Evolutionary conservation across 1,140 invertebrate species (phyloP).

Genomic region (Aphaenogaster ashmeadi): DNA sequence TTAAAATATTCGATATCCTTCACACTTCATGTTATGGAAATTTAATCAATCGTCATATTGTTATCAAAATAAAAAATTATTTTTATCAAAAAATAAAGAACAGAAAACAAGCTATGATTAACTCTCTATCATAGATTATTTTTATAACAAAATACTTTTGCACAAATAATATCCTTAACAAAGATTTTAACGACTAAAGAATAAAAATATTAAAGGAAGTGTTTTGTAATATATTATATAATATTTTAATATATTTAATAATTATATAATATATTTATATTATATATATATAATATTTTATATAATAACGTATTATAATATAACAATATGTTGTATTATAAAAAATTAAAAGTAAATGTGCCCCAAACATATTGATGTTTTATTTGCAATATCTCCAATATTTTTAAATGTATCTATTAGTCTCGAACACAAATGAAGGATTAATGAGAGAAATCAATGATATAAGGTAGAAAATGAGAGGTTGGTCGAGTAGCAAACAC

Average conservation of each 20-base stretch:
- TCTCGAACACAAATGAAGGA: slow-evolving; percentile 7
- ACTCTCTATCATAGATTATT: neutral
- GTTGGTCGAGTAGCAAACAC: neutral
- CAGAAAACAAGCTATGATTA: neutral
- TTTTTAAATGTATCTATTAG: neutral
- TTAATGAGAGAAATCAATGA: slow-evolving; percentile 37
- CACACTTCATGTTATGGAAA: neutral
- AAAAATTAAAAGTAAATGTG: neutral
- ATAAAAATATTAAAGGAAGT: neutral
- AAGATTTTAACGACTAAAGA: neutral
- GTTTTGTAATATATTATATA: neutral
- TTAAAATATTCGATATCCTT: neutral
- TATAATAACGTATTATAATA: neutral
- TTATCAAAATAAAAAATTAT: neutral
- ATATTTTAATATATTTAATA: neutral
- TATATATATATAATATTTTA: neutral
- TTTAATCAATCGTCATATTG: neutral
- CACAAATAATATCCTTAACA: neutral
- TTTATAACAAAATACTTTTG: neutral
- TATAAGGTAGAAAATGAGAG: neutral
- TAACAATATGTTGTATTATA: neutral
- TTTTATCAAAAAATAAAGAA: neutral
- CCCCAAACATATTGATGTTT: neutral
- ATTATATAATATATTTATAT: neutral
- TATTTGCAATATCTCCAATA: neutral